Evolutionary conservation across 2,888 invertebrate species (phyloP).

Genomic region (Agrochola circellaris): DNA sequence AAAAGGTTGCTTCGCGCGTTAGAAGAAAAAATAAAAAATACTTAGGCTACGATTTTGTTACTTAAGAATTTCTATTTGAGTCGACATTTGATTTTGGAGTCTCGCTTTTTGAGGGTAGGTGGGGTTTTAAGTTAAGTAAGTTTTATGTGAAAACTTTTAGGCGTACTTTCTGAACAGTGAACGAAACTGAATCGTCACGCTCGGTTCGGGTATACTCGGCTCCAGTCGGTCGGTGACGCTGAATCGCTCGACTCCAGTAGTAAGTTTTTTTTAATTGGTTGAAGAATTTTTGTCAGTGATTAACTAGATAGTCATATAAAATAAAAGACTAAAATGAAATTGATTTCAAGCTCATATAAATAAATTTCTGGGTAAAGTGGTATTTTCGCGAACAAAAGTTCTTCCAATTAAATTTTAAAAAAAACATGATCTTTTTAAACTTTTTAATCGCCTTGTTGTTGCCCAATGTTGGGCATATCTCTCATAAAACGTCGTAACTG

Average conservation of each 20-base stretch:
- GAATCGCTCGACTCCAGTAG: not conserved
- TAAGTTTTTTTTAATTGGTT: not conserved
- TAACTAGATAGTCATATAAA: not conserved
- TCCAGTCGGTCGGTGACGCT: no score
- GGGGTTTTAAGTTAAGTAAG: not conserved
- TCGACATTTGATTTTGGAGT: slow-evolving; percentile 65
- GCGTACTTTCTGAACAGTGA: not conserved
- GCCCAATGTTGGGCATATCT: not conserved
- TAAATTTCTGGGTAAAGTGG: not conserved
- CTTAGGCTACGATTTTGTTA: slow-evolving; percentile 86
- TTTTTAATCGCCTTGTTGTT: not conserved
- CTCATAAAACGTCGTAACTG: not conserved
- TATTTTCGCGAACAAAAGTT: not conserved
- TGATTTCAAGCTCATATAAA: not conserved
- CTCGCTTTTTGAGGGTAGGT: slow-evolving; percentile 30
- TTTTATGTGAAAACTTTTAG: not conserved
- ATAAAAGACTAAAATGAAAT: slow-evolving; percentile 5
- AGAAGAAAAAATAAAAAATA: slow-evolving; percentile 89
- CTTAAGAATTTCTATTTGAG: slow-evolving; percentile 90
- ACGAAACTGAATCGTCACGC: not conserved
- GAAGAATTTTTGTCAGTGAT: not conserved
- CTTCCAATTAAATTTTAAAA: not conserved
- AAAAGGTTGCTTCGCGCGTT: slow-evolving; percentile 81
- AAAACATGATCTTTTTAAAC: not conserved
- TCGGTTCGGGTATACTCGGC: no score